phyloP scores from a whole-genome alignment of 1,140 invertebrate species.

The Cyrtorhinus lividipennis region DNA sequence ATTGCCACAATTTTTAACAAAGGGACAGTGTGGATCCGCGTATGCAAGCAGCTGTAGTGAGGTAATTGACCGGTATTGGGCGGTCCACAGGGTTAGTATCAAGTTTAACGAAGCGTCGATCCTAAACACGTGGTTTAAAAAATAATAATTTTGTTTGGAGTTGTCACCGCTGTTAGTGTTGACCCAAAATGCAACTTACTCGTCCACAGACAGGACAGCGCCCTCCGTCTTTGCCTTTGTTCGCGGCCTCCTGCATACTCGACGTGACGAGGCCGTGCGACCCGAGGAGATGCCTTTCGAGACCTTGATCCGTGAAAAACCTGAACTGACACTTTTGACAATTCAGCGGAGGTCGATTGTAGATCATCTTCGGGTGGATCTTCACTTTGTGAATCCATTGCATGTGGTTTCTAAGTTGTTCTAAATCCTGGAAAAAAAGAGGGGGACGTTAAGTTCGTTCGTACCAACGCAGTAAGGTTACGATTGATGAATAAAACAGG shows the following conservation, averaged over 20 bases:
- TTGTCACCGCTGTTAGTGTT: too few species aligned
- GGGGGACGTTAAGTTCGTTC: too few species aligned
- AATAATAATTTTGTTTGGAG: too few species aligned
- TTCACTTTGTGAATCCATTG: slow-evolving; percentile 93
- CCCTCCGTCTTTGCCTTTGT: slow-evolving; percentile 85
- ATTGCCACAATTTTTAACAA: too few species aligned
- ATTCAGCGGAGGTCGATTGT: slow-evolving; percentile 82
- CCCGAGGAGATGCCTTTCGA: slow-evolving; percentile 82
- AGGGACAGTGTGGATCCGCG: too few species aligned
- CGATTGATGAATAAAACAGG: too few species aligned
- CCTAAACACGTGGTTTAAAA: too few species aligned
- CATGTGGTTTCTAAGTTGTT: slow-evolving; percentile 85
- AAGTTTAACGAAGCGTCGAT: too few species aligned
- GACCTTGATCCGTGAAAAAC: slow-evolving; percentile 66
- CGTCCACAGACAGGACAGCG: slow-evolving; percentile 84
- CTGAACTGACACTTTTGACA: slow-evolving; percentile 91
- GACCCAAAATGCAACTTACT: slow-evolving; percentile 46
- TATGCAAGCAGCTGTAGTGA: too few species aligned
- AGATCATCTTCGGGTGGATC: slow-evolving; percentile 92
- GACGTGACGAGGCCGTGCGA: slow-evolving; percentile 87
- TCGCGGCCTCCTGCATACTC: slow-evolving; percentile 89
- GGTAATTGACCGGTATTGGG: too few species aligned
- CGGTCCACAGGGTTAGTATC: too few species aligned
- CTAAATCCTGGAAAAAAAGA: slow-evolving; percentile 48
- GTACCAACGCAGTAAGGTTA: too few species aligned